phyloP scores from a whole-genome alignment of 2,113 vertebrate species.

The Myxocyprinus asiaticus region DNA sequence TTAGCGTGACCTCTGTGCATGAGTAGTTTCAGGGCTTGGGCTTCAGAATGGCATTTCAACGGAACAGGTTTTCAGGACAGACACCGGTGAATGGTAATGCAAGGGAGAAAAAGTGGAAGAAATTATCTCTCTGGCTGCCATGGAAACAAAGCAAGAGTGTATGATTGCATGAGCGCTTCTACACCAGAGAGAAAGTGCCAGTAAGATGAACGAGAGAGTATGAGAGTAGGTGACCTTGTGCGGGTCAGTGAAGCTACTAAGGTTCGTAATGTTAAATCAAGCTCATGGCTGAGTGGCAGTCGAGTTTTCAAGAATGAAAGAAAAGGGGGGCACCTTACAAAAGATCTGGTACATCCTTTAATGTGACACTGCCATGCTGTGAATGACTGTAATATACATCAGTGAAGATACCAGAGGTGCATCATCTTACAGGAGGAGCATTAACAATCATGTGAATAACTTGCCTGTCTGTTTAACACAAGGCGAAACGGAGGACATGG shows the following conservation, averaged over 20 bases:
- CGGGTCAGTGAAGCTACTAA: background rate
- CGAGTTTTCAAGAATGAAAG: background rate
- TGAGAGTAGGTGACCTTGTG: slow-evolving; percentile 19
- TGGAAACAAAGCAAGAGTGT: slow-evolving; percentile 37
- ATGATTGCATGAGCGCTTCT: slow-evolving; percentile 1
- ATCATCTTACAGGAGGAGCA: background rate
- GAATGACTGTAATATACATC: background rate
- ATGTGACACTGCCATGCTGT: background rate
- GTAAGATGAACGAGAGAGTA: background rate
- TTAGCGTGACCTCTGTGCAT: background rate
- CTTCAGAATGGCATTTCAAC: slow-evolving; percentile 13
- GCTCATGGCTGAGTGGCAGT: background rate
- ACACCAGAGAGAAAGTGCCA: background rate
- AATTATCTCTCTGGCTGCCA: slow-evolving; percentile 38
- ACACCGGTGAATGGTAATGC: background rate
- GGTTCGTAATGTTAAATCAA: slow-evolving; percentile 11
- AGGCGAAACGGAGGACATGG: background rate
- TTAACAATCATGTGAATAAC: background rate
- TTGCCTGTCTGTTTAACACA: background rate
- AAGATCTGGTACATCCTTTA: background rate
- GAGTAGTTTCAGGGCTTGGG: slow-evolving; percentile 4
- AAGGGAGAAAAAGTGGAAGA: slow-evolving; percentile 33
- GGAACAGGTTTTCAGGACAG: slow-evolving; percentile 7
- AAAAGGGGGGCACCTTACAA: background rate
- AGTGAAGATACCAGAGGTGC: background rate